Base-by-base conservation (phyloP, 2,888 invertebrate species). In the Drosophila kuntzei region DNA sequence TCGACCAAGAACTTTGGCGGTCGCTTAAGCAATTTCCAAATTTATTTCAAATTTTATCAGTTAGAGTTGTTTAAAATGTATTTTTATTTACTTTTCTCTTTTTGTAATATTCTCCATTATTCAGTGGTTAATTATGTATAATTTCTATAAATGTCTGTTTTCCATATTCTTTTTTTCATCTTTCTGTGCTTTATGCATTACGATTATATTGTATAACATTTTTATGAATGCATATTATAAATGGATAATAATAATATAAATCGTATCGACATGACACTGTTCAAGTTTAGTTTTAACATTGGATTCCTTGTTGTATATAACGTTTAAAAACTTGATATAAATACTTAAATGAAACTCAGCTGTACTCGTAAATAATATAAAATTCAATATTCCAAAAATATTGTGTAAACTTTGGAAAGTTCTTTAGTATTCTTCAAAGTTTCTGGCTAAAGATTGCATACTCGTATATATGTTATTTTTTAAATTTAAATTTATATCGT, bases 71-170 rank as follows among this genome's bases (percentile, higher is more conserved):
- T 83, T 83, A 83, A 88, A 88, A 83, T 83, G 67, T 74, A 68
- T 71, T 86, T 76, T 77, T 79, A 71, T 79, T 86, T 86, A 70
- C 51, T 79, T 64, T 61, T 50, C 68, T 59, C 58, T 47, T 50
- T 63, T 70, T 71, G 71, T 79, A 80, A 79, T 88, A 79, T 88
- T 71, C 22, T 80, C 43, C 80, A 57, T 80, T 81, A 76, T 88
- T 86, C 80, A 67, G 69, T 88, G 87, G 59, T 78, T 84, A 72
- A 32, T 77, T 80, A 88, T 82, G 80, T 88, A 86, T 88, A 88
- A 58, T 77, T 63, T 87, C 75, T 83, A 83, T 87, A 84, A 88
- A 83, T 86, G 80, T 83, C 70, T 77, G 74, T 55, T 25, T 53
- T 43, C 11, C 27, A 9, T 76, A 76, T 72, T 87, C 51, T 53